phyloP scores from a whole-genome alignment of 30 jellyfish, hydroid and myxozoan species.

The Pelagia noctiluca region DNA sequence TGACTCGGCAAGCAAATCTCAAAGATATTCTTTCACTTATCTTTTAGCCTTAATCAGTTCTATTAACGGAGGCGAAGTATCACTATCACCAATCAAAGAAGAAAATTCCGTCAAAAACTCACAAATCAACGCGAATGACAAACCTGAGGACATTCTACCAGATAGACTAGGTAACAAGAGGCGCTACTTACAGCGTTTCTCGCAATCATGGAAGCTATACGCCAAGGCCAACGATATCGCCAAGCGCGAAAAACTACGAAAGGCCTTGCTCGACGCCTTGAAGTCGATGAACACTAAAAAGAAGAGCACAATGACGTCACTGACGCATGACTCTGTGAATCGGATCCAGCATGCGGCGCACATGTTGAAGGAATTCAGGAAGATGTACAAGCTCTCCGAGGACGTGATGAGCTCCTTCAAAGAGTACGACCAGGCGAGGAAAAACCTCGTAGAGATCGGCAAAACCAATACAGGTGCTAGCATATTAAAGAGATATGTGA shows the following conservation, averaged over 20 bases:
- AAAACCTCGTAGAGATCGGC: slow-evolving; percentile 57
- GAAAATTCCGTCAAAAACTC: too few species aligned
- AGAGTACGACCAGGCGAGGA: slow-evolving; percentile 74
- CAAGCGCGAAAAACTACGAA: slow-evolving; percentile 89
- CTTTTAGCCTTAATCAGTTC: too few species aligned
- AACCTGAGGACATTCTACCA: background rate
- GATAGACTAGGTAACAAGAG: slow-evolving; percentile 36
- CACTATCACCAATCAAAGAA: too few species aligned
- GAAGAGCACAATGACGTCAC: slow-evolving; percentile 61
- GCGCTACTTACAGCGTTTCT: slow-evolving; percentile 65
- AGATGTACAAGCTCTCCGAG: slow-evolving; percentile 83
- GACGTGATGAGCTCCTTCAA: slow-evolving; percentile 82
- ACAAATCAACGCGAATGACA: background rate
- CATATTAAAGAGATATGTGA: slow-evolving; percentile 73
- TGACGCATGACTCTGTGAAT: slow-evolving; percentile 58
- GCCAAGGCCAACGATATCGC: slow-evolving; percentile 97
- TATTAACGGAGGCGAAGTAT: too few species aligned
- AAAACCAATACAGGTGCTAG: slow-evolving; percentile 54
- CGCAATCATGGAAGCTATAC: slow-evolving; percentile 91
- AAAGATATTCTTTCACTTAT: too few species aligned
- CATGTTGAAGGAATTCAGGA: slow-evolving; percentile 81
- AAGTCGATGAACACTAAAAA: slow-evolving; percentile 79
- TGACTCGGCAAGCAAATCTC: too few species aligned
- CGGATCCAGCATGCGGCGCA: slow-evolving; percentile 93
- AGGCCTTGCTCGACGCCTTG: slow-evolving; percentile 92